Evolutionary conservation across 2,797 vertebrate species (phyloP).

Genomic region (Lithobates sylvaticus): DNA sequence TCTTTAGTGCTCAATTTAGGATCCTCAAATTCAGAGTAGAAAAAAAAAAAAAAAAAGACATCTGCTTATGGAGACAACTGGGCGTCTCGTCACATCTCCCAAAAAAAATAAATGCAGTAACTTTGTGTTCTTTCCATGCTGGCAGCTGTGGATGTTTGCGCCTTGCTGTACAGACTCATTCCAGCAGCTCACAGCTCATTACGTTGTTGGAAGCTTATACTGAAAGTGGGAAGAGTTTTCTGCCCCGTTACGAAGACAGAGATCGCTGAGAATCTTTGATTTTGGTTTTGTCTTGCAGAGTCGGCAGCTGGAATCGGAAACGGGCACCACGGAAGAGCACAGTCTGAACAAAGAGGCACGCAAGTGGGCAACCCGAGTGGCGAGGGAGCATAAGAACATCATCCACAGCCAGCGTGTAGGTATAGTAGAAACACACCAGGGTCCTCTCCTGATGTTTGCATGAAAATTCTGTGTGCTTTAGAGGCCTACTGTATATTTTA

Average conservation of each 20-base stretch:
- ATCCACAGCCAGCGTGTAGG: constrained; percentile 90
- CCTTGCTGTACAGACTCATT: background rate
- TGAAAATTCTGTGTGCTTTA: background rate
- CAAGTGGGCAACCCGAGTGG: constrained; percentile 94
- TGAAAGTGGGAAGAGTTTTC: background rate
- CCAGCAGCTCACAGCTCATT: background rate
- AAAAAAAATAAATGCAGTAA: background rate
- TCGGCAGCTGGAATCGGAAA: constrained; percentile 93
- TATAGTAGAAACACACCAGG: background rate
- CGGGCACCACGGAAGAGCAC: constrained; percentile 95
- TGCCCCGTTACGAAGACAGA: background rate
- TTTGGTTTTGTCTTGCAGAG: constrained; percentile 79
- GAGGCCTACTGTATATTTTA: no score
- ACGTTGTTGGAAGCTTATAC: background rate
- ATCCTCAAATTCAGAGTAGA: background rate
- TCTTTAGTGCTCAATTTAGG: background rate
- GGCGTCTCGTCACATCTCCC: background rate
- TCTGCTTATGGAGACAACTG: background rate
- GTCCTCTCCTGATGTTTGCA: background rate
- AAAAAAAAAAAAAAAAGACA: background rate
- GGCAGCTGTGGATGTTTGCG: background rate
- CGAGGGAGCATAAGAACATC: constrained; percentile 96
- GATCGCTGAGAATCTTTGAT: background rate
- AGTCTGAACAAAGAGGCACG: constrained; percentile 98
- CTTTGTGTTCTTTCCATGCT: background rate